Percentiles rank a stretch among this genome's conserved stretches.
These are phyloP conservation scores for Opisthograptis luteolata DNA, from an alignment of 2,888 invertebrate genomes.

Conservation along the genomic window DNA sequence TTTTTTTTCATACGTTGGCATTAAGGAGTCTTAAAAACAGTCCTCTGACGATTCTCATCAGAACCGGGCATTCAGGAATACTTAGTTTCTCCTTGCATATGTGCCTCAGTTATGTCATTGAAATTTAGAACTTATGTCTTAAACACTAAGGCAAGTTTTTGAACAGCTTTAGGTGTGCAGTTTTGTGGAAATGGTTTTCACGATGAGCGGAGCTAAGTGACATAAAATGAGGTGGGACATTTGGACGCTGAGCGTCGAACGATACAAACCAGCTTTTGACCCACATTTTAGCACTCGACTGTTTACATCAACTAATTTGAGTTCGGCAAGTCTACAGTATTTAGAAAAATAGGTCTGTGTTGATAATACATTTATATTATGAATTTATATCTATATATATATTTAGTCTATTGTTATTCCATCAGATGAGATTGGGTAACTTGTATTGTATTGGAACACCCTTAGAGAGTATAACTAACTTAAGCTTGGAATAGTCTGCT, in stretches of 20 bases:
- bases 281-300: constrained; percentile 60
- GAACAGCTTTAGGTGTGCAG: constrained; percentile 27
- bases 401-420: too few relatives aligned
- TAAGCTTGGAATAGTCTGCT: too few relatives aligned
- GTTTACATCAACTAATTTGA: constrained; percentile 35
- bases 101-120: neutral
- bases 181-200: constrained; percentile 43
- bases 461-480: too few relatives aligned
- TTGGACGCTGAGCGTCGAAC: constrained; percentile 54
- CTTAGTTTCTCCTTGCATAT: constrained; percentile 35
- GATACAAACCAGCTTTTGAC: constrained; percentile 68
- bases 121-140: constrained; percentile 31
- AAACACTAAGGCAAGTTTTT: constrained; percentile 41
- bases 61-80: constrained; percentile 58
- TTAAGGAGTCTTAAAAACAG: constrained; percentile 65
- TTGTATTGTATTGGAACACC: too few relatives aligned
- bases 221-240: constrained; percentile 74
- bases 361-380: too few relatives aligned
- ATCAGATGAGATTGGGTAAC: too few relatives aligned
- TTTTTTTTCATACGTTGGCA: constrained; percentile 65
- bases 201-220: constrained; percentile 54
- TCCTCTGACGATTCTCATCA: constrained; percentile 64
- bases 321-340: constrained; percentile 16
- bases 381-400: too few relatives aligned
- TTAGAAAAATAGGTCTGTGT: constrained; percentile 1